Conservation (phyloP, 2,888 invertebrate species). For the Pammene fasciana region DNA sequence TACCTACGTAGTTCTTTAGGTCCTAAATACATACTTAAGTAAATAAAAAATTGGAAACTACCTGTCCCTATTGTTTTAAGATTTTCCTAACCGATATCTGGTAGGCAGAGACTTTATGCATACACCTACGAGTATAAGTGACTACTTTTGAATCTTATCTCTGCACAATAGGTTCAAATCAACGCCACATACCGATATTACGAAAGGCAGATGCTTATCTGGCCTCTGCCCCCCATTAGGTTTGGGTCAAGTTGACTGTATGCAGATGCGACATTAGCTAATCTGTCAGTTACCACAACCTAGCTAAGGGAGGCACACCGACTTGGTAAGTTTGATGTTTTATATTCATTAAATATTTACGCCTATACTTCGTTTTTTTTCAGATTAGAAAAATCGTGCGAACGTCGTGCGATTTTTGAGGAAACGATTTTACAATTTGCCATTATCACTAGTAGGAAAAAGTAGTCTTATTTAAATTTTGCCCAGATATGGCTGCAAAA, state of each 20-base stretch:
- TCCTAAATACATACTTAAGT: too few relatives aligned
- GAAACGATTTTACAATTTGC: too few relatives aligned
- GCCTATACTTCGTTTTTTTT: too few relatives aligned
- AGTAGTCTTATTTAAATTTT: too few relatives aligned
- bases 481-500: too few relatives aligned
- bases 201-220: constrained; percentile 9
- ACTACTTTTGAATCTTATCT: neutral
- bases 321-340: constrained; percentile 6
- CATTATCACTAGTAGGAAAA: too few relatives aligned
- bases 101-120: neutral
- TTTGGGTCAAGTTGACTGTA: constrained; percentile 10
- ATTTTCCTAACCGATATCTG: neutral
- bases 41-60: too few relatives aligned
- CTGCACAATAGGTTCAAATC: neutral
- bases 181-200: neutral
- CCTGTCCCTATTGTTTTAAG: neutral
- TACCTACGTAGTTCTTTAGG: too few relatives aligned
- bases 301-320: neutral
- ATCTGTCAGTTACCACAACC: constrained; percentile 3
- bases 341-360: neutral
- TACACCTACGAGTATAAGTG: neutral
- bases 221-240: constrained; percentile 2
- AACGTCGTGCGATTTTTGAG: too few relatives aligned
- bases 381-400: too few relatives aligned
- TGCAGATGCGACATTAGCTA: constrained; percentile 12